Conservation (phyloP, 2,797 vertebrate genomes). For the Gambusia yucatana region DNA sequence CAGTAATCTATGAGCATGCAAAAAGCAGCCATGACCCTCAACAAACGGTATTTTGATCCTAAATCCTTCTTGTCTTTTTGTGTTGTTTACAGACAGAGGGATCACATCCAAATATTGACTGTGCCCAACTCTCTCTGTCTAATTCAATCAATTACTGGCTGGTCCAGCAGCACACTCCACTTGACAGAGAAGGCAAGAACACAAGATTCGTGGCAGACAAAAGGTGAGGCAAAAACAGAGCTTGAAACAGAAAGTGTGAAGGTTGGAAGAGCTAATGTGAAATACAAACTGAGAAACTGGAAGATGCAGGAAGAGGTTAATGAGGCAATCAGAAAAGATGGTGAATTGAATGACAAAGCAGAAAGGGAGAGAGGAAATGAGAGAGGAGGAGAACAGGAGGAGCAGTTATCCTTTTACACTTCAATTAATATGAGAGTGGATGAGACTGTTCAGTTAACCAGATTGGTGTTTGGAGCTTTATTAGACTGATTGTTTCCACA, state of each 20-base stretch:
- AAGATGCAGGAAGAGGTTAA: conserved; percentile 68
- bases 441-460: conserved; percentile 64
- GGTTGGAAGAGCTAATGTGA: conserved; percentile 22
- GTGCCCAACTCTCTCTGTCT: conserved; percentile 69
- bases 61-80: conserved; percentile 41
- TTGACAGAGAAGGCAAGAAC: conserved; percentile 41
- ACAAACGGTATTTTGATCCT: conserved; percentile 46
- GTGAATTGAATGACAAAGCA: conserved; percentile 71
- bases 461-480: conserved; percentile 61
- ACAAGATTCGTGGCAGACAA: conserved; percentile 33
- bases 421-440: conserved; percentile 74
- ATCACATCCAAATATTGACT: conserved; percentile 81
- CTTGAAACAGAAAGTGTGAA: not conserved
- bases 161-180: conserved; percentile 48
- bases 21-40: conserved; percentile 26
- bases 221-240: conserved; percentile 8
- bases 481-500: conserved; percentile 47
- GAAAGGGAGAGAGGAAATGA: conserved; percentile 65
- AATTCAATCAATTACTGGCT: conserved; percentile 74
- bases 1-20: conserved; percentile 1
- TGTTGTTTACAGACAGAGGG: conserved; percentile 74
- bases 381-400: conserved; percentile 73
- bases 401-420: conserved; percentile 76
- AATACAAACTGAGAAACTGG: conserved; percentile 29
- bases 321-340: conserved; percentile 71